Evolutionary conservation across 2,113 vertebrate genomes (phyloP), one percentile per base, ranked within the genome.

Genomic region (Mesocricetus auratus): DNA sequence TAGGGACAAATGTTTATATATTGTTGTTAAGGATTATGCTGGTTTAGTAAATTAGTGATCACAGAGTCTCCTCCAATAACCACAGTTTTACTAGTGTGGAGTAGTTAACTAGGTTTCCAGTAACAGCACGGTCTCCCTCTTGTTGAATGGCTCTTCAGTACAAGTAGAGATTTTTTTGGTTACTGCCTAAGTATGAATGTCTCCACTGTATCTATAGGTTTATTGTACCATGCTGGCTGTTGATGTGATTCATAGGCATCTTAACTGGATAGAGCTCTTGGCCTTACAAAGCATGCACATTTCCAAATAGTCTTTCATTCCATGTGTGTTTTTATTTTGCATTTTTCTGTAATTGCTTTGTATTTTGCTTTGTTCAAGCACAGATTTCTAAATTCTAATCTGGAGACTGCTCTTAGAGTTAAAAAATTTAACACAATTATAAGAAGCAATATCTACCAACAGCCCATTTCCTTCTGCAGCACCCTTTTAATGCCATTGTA

Each of bases 281-380:
- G 13, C 29, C 50, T 73, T 39, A 71, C 12, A 12, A 79, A 83
- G 12, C 58, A 36, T 71, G 36, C 0, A 9, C 42, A 91, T 56
- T 86, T 78, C 26, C 62, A 47, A 36, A 36, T 83, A 60, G 15
- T 79, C 29, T 58, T 66, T 94, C 29, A 39, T 87, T 8, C 17
- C 39, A 16, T 58, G 13, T 36, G 7, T 33, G 33, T 75, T 31
- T 87, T 68, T 78, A 62, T 24, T 75, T 92, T 66, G 6, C 42
- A 36, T 71, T 93, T 88, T 31, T 79, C 91, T 86, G 16, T 39
- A 77, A 79, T 86, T 78, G 47, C 53, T 89, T 90, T 62, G 26
- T n/a, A 24, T 89, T 94, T 94, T 56, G 53, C 78, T 96, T 21
- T 69, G 71, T 19, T n/a, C 21, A 50, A 91, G n/a, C 17, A 83